These are phyloP conservation scores for Drosophila tsacasi DNA, from an alignment of 1,140 invertebrate genomes.

Conservation along the genomic window DNA sequence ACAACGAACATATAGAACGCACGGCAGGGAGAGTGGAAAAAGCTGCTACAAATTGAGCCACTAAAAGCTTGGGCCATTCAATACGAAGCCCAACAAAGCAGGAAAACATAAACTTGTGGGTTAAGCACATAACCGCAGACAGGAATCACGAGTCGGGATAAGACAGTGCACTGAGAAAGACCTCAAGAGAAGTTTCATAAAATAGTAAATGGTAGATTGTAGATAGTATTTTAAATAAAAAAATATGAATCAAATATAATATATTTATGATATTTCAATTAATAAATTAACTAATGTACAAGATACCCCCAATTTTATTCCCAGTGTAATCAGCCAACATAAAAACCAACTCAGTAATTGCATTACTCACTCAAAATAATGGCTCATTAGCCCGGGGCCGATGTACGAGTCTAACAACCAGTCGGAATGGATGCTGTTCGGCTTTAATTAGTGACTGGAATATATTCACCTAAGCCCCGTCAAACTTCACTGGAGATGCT, in stretches of 20 bases:
- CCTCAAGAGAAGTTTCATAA: background rate
- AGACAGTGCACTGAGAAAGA: constrained; percentile 1
- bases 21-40: constrained; percentile 8
- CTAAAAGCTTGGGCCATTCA: constrained; percentile 26
- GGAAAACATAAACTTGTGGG: constrained; percentile 31
- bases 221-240: background rate
- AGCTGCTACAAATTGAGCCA: constrained; percentile 34
- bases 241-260: no score
- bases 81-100: constrained; percentile 14
- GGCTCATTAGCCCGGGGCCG: constrained; percentile 44
- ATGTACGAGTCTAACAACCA: constrained; percentile 15
- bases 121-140: constrained; percentile 29
- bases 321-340: constrained; percentile 11
- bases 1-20: constrained; percentile 1
- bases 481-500: background rate
- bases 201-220: background rate
- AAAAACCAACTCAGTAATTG: constrained; percentile 54
- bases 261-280: background rate
- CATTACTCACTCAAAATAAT: constrained; percentile 67
- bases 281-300: background rate
- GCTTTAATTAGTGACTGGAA: constrained; percentile 34
- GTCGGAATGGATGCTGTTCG: constrained; percentile 6
- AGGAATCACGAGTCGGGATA: constrained; percentile 14
- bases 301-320: background rate
- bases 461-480: constrained; percentile 7